A percentile compares a stretch with the other conserved stretches of the same genome.
These are phyloP conservation scores for Aegithalos caudatus DNA, from an alignment of 2,113 vertebrate genomes.

Conservation along the genomic window DNA sequence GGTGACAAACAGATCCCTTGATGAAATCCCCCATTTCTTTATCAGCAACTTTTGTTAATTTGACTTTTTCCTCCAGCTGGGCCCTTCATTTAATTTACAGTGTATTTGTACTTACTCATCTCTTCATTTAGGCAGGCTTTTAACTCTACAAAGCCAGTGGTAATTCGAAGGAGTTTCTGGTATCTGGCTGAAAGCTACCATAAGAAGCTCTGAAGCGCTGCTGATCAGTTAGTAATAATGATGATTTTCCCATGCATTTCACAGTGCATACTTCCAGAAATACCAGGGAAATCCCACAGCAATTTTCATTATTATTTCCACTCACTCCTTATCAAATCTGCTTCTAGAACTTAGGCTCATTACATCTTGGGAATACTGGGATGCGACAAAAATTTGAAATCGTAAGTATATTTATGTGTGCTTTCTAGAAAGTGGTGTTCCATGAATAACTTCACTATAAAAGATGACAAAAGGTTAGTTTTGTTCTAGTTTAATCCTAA, in stretches of 20 bases:
- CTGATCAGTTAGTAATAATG: not conserved
- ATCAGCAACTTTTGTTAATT: not conserved
- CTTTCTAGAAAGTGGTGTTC: not conserved
- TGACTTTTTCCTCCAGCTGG: not conserved
- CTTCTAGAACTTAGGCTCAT: not conserved
- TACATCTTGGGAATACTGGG: not conserved
- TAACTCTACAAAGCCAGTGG: not conserved
- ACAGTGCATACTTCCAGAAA: not conserved
- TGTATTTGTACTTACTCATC: not conserved
- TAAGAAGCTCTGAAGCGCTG: not conserved
- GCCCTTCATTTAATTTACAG: not conserved
- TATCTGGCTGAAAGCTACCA: not conserved
- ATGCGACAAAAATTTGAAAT: not conserved
- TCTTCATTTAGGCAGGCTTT: not conserved
- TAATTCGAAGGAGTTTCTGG: not conserved
- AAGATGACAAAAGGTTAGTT: not conserved
- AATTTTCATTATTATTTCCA: not conserved
- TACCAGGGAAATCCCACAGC: not conserved
- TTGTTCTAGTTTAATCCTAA: not conserved
- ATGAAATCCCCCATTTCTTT: not conserved
- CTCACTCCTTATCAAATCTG: not conserved
- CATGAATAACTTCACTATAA: not conserved
- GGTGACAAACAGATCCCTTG: not conserved
- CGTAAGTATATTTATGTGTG: not conserved
- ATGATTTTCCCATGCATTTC: not conserved